These are phyloP conservation scores for Agriotes lineatus DNA, from an alignment of 2,888 invertebrate species.

Conservation along the genomic window DNA sequence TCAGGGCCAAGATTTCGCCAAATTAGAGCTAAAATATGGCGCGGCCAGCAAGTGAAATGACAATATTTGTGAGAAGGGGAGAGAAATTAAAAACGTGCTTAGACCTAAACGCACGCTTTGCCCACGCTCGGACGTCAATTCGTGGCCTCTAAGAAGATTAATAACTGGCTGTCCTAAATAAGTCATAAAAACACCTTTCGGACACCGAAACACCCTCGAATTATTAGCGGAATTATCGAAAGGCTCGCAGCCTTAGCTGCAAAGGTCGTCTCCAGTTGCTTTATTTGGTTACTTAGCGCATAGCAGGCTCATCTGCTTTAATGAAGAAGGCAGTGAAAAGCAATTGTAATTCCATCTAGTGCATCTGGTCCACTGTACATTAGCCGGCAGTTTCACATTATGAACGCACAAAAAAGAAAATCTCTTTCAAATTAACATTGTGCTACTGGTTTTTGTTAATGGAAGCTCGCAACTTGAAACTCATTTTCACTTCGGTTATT, in stretches of 20 bases:
- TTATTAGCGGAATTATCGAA: not conserved
- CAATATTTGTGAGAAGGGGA: conserved; percentile 60
- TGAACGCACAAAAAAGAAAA: conserved; percentile 55
- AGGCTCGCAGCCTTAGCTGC: not conserved
- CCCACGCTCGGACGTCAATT: conserved; percentile 40
- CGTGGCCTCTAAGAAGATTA: conserved; percentile 40
- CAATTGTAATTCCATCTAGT: conserved; percentile 47
- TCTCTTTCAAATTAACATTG: conserved; percentile 62
- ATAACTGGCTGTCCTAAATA: conserved; percentile 41
- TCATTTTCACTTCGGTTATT: conserved; percentile 57
- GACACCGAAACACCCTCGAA: conserved; percentile 17
- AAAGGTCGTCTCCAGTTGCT: not conserved
- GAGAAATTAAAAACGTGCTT: conserved; percentile 66
- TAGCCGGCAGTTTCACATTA: conserved; percentile 52
- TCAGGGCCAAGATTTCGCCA: conserved; percentile 63
- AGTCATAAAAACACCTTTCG: conserved; percentile 37
- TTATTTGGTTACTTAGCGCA: conserved; percentile 1
- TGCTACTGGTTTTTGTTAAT: conserved; percentile 64
- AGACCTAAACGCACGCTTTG: conserved; percentile 54
- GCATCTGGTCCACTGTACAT: conserved; percentile 56
- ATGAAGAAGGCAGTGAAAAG: conserved; percentile 36
- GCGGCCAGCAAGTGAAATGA: conserved; percentile 62
- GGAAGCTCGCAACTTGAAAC: conserved; percentile 56
- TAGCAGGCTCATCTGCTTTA: conserved; percentile 32
- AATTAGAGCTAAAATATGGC: conserved; percentile 65